phyloP scores from a whole-genome alignment of 2,888 invertebrate genomes.

The Azorinus chamasolen region DNA sequence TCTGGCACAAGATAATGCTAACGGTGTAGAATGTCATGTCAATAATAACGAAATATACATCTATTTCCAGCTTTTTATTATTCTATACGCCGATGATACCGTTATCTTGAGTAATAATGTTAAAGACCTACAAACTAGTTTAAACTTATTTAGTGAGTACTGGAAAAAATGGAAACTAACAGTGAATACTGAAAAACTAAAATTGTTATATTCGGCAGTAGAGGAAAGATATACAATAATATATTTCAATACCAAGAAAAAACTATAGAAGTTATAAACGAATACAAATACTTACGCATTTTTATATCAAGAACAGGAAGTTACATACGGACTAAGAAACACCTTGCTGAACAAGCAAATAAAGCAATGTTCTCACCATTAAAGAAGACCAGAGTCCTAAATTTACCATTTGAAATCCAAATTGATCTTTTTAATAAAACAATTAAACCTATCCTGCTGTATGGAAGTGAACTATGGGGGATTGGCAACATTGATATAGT shows the following conservation, averaged over 20 bases:
- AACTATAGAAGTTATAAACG: too few relatives aligned
- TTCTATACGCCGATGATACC: slow-evolving; percentile 40
- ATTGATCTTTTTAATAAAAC: slow-evolving; percentile 18
- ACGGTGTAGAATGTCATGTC: slow-evolving; percentile 5
- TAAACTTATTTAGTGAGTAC: slow-evolving; percentile 17
- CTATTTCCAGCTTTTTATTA: slow-evolving; percentile 21
- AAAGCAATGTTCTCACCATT: too few relatives aligned
- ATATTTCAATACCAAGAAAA: too few relatives aligned
- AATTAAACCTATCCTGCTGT: slow-evolving; percentile 22
- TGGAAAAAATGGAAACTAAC: slow-evolving; percentile 35
- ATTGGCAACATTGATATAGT: slow-evolving; percentile 4
- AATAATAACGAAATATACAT: neutral
- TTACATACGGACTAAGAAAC: too few relatives aligned
- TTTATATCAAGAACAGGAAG: too few relatives aligned
- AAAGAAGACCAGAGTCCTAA: too few relatives aligned
- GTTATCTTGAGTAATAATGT: slow-evolving; percentile 32
- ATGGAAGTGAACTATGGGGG: slow-evolving; percentile 20
- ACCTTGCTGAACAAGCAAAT: too few relatives aligned
- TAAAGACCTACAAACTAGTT: slow-evolving; percentile 19
- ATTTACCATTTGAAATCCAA: slow-evolving; percentile 15
- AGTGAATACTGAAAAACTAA: slow-evolving; percentile 42
- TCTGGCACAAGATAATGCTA: too few relatives aligned
- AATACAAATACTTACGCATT: too few relatives aligned
- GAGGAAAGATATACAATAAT: too few relatives aligned
- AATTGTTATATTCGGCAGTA: too few relatives aligned